Percentiles rank a stretch among this genome's conserved stretches.
Evolutionary conservation across 2,888 invertebrate species (phyloP).

Genomic region (Drosophila ezoana): DNA sequence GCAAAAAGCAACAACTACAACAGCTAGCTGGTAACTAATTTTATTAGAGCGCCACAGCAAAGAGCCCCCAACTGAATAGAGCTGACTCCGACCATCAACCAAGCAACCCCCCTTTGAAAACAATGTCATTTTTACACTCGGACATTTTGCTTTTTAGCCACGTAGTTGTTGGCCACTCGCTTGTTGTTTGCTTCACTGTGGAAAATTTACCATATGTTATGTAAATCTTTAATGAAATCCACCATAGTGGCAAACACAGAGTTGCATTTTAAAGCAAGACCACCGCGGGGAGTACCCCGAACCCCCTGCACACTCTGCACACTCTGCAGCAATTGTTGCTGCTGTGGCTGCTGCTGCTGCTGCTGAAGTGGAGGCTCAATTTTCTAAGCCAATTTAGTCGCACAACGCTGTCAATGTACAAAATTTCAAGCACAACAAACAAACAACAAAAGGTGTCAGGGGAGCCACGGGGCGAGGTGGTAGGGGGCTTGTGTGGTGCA

Average conservation of each 20-base stretch:
- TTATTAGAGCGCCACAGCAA: conserved; percentile 71
- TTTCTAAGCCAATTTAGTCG: conserved; percentile 79
- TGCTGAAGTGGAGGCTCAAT: conserved; percentile 67
- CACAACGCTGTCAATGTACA: conserved; percentile 56
- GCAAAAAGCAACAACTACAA: conserved; percentile 11
- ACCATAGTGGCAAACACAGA: conserved; percentile 68
- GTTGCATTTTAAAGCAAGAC: conserved; percentile 71
- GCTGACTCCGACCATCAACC: conserved; percentile 3
- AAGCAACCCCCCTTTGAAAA: conserved; percentile 31
- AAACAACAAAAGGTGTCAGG: conserved; percentile 39
- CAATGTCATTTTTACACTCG: conserved; percentile 77
- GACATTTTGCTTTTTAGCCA: conserved; percentile 64
- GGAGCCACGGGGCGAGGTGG: background rate
- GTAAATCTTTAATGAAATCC: conserved; percentile 78
- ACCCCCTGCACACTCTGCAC: no score
- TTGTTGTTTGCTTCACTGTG: conserved; percentile 30
- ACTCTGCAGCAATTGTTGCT: conserved; percentile 29
- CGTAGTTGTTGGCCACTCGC: conserved; percentile 7
- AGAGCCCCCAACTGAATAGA: conserved; percentile 65
- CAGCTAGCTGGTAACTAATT: conserved; percentile 61
- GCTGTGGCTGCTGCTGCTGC: conserved; percentile 15
- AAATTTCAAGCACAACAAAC: conserved; percentile 42
- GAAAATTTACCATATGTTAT: conserved; percentile 77
- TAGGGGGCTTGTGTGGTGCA: conserved; percentile 12
- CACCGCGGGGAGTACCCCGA: conserved; percentile 21